Evolutionary conservation across 2,888 invertebrate genomes (phyloP), one percentile per base, ranked within the genome.

Genomic region (Apodemia zela): DNA sequence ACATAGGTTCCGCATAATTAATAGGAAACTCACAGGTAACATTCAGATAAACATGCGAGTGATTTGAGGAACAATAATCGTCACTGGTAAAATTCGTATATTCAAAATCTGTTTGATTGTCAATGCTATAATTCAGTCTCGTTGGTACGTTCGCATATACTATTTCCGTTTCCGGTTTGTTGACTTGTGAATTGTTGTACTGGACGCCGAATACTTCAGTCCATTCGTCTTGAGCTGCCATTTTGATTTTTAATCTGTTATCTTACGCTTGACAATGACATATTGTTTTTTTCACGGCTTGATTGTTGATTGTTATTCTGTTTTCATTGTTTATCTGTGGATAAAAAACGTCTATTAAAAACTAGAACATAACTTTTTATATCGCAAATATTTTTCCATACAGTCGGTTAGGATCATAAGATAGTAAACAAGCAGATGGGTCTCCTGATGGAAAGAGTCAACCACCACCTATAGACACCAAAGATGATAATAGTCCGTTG

Each of bases 21-120:
- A 94, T 93, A 0, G 88, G 95, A 73, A 94, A 92, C 72, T 95
- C 94, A 66, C 93, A 93, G 0, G 95, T 95, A 0, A 95, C 93
- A 77, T 95, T 95, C 66, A 95, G 76, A 72, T 93, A 93, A 0
- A 81, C 80, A 61, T 89, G 89, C 0, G 89, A 87, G 63, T 84
- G 74, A 59, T 90, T 89, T 1, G 89, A 88, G 4, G 79, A 72
- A 66, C 91, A 91, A 65, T 79, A 91, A 67, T 91, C 89, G 45
- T 87, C 87, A 0, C 81, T 73, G 0, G 85, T 79, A 47, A 88
- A 89, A 66, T 91, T 90, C 0, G 85, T 76, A 66, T 81, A 89
- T n/a, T 69, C 75, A 0, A 74, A 75, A 2, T 69, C 68, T 3
- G 85, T 82, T 5, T 74, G 69, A 61, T 88, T 87, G 10, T 83